Base-by-base conservation (phyloP, 1,140 invertebrate species). In the Steinernema feltiae region DNA sequence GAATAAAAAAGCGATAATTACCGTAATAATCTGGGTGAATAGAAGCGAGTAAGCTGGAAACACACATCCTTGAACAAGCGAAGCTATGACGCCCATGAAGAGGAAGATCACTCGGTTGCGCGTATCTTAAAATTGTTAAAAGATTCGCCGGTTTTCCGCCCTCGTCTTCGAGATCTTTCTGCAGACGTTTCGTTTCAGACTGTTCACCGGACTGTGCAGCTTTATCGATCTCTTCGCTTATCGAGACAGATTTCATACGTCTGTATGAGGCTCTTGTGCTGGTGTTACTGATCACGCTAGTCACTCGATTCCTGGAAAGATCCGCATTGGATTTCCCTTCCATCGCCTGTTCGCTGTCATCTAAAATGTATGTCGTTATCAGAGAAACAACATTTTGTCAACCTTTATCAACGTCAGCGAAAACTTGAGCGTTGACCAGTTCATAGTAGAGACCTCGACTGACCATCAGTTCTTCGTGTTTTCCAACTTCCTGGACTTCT, bases 381-480 rank as follows among this genome's bases (percentile, higher is more conserved):
- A n/a, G n/a, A n/a, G n/a, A n/a, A n/a, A n/a, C n/a, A n/a, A n/a
- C n/a, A n/a, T n/a, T n/a, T n/a, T n/a, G 18, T 80, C 27, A n/a
- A 18, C 29, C 18, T 84, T 91, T 89, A 12, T 83, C 63, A 21
- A 72, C 48, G 2, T 63, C 41, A 17, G 82, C 53, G 69, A 82
- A 82, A 24, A 82, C 82, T 73, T 80, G 31, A 0, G 90, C 89
- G 7, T 88, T 91, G 17, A 92, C 91, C 18, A 88, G 77, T n/a
- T 84, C 72, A 71, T 84, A 82, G 78, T 89, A 89, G 17, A 88
- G 78, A 27, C 88, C 88, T 29, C 84, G 32, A 30, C 81, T 81
- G 32, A 73, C 85, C 86, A 89, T 88, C 30, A 89, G 80, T 70
- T 89, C 83, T 30, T 87, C 84, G 83, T 89, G 89, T 15, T 84